Evolutionary conservation across 2,797 vertebrate genomes (phyloP), one percentile per base, ranked within the genome.

Genomic region (Phalanger gymnotis): DNA sequence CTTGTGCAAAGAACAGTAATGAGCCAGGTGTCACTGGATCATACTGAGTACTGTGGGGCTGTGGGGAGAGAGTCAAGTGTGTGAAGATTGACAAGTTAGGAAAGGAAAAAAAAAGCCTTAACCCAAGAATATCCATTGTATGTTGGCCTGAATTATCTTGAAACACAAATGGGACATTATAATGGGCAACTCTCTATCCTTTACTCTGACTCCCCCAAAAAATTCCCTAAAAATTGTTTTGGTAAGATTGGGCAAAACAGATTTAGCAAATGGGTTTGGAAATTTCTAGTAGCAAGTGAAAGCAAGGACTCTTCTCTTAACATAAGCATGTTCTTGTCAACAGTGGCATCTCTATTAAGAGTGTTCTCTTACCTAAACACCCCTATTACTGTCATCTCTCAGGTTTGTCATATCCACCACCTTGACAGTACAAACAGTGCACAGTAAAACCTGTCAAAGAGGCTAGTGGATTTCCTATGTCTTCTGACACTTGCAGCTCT

Each of bases 301-400:
- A 97, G 93, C 90, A 97, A 96, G 96, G 94, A 96, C 93, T 96
- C 90, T 96, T 91, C 94, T 96, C 98, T 98, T 97, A 98, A 97
- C 93, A 95, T 95, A 94, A 98, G 95, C 95, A 95, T 93, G 96
- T 97, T 98, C 95, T 95, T 98, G 98, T 98, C 98, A 98, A 97
- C 92, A 97, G 93, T 73, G 28, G 97, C 97, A 94, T 98, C 98
- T 98, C 98, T 98, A 93, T 98, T 98, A 96, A 95, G 97, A 95
- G 98, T 98, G 96, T 97, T 99, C 98, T 98, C 94, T 97, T 98
- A 97, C 96, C 97, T 97, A 98, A 98, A 98, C 95, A 97, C 96
- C 97, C 98, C 97, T 98, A 96, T 98, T 98, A 98, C 98, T 98
- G 98, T 98, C 98, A 98, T 97, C 97, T 96, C 97, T 98, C n/a